These are phyloP conservation scores for Tenthredo mesomela DNA, from an alignment of 2,888 invertebrate genomes.

Conservation along the genomic window DNA sequence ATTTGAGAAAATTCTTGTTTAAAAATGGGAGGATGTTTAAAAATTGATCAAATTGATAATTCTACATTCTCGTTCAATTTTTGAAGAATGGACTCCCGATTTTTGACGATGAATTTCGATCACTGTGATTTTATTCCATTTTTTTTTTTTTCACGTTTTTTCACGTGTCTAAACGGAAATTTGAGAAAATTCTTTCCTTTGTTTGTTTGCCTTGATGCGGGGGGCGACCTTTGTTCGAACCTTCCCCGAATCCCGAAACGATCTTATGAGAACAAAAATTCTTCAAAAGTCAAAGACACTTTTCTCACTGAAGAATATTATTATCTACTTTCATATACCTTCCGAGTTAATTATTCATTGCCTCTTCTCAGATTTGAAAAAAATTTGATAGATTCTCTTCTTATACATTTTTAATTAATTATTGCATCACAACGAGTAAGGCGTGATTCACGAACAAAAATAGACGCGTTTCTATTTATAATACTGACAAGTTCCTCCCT, in stretches of 20 bases:
- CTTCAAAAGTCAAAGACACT: background rate
- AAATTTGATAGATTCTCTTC: background rate
- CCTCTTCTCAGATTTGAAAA: too few species aligned
- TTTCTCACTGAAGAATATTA: background rate
- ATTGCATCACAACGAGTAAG: background rate
- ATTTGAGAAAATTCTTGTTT: background rate
- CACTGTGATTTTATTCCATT: too few species aligned
- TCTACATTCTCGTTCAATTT: background rate
- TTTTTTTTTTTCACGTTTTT: too few species aligned
- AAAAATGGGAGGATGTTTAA: too few species aligned
- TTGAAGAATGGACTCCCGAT: too few species aligned
- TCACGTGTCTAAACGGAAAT: background rate
- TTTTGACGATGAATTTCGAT: too few species aligned
- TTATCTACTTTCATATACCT: too few species aligned
- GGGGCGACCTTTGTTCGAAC: constrained; percentile 29
- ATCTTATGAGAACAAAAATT: background rate
- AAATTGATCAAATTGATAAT: background rate
- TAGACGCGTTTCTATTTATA: background rate
- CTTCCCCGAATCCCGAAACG: background rate
- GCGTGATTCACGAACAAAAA: background rate
- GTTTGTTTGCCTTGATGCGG: constrained; percentile 16
- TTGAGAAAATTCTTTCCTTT: constrained; percentile 1
- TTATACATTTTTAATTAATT: background rate
- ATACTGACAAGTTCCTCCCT: background rate
- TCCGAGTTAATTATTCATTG: too few species aligned